Evolutionary conservation across 2,888 invertebrate genomes (phyloP).

Genomic region (Microctonus brassicae): DNA sequence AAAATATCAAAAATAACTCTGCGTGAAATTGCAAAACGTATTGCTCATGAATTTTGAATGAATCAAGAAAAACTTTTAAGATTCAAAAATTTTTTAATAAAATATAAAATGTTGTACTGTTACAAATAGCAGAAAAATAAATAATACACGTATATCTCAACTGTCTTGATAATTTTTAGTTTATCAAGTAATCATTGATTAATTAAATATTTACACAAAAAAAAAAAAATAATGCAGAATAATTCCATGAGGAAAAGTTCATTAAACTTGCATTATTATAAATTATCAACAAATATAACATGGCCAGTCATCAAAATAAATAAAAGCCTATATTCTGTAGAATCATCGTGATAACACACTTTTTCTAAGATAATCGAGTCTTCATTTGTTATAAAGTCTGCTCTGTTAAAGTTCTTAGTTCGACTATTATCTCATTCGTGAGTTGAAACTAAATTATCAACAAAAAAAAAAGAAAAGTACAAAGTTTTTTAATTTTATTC

Average conservation of each 20-base stretch:
- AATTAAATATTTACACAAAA: too few relatives aligned
- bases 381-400: too few relatives aligned
- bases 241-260: too few relatives aligned
- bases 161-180: too few relatives aligned
- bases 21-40: constrained; percentile 47
- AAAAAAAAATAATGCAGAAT: too few relatives aligned
- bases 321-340: not conserved
- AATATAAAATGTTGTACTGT: not conserved
- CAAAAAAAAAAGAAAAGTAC: not conserved
- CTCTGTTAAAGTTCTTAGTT: not conserved
- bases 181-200: too few relatives aligned
- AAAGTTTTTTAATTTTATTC: not conserved
- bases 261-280: not conserved
- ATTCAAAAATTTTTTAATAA: not conserved
- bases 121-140: not conserved
- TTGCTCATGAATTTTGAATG: not conserved
- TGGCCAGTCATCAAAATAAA: not conserved
- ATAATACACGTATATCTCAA: not conserved
- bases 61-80: not conserved
- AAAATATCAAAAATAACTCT: constrained; percentile 49
- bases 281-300: not conserved
- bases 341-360: not conserved
- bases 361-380: too few relatives aligned
- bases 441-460: not conserved
- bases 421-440: not conserved